Conservation (phyloP, 1,140 invertebrate species). For the Drosophila ambigua region DNA sequence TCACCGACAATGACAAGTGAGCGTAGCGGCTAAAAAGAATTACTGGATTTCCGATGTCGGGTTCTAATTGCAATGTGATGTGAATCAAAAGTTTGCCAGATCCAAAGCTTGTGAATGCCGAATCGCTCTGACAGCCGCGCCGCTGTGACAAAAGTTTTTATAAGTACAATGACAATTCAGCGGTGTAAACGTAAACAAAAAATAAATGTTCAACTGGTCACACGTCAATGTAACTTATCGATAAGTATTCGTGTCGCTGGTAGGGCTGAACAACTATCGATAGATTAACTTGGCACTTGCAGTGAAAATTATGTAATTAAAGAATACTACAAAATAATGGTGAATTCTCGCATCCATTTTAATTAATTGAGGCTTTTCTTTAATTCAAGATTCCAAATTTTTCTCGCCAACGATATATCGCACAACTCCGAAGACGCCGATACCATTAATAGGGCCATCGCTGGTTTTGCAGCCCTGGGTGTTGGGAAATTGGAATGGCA, state of each 20-base stretch:
- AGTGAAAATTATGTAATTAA: too few species aligned
- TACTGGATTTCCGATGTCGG: neutral
- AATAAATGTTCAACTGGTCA: slow-evolving; percentile 47
- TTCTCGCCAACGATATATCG: too few species aligned
- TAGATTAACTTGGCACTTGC: too few species aligned
- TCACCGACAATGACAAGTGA: slow-evolving; percentile 58
- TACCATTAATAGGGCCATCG: too few species aligned
- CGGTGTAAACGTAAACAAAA: slow-evolving; percentile 73
- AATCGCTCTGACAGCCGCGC: slow-evolving; percentile 14
- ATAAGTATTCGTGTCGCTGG: too few species aligned
- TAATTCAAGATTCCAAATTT: too few species aligned
- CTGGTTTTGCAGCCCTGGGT: too few species aligned
- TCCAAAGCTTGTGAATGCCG: neutral
- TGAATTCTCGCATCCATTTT: too few species aligned
- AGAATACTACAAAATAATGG: too few species aligned
- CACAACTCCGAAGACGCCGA: too few species aligned
- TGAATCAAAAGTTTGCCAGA: neutral
- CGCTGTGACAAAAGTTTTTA: slow-evolving; percentile 17
- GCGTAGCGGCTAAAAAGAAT: slow-evolving; percentile 8
- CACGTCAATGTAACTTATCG: slow-evolving; percentile 12
- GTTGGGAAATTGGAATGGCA: neutral
- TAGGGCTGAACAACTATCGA: too few species aligned
- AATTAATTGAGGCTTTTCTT: too few species aligned
- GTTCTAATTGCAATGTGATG: neutral
- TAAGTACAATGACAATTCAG: slow-evolving; percentile 45